Percentiles rank a stretch among this genome's conserved stretches.
Conservation (phyloP, 2,797 vertebrate genomes). For the Neosalanx taihuensis region DNA sequence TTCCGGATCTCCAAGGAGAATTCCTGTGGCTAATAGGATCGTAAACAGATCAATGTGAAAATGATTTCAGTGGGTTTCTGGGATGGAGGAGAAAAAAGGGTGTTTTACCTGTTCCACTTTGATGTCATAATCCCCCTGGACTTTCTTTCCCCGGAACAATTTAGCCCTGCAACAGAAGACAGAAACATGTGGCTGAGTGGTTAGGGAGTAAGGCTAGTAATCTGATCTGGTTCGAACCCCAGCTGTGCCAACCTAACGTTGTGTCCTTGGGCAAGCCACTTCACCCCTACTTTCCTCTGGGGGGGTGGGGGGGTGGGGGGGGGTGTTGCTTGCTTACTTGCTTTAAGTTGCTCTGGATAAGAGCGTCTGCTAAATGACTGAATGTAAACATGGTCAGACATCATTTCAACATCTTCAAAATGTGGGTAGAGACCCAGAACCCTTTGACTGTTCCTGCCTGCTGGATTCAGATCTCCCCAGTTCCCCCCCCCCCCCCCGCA, state of each 20-base stretch:
- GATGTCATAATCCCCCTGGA: slow-evolving; percentile 92
- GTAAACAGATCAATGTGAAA: neutral
- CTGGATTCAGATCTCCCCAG: neutral
- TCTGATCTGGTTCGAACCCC: too few relatives aligned
- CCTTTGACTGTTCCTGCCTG: neutral
- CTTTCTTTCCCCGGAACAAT: slow-evolving; percentile 92
- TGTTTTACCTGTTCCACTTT: slow-evolving; percentile 91
- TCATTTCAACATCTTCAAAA: neutral
- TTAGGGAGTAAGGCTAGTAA: too few relatives aligned
- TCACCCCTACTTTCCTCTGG: too few relatives aligned
- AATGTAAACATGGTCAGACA: neutral
- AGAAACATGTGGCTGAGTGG: slow-evolving; percentile 1
- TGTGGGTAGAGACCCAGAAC: neutral
- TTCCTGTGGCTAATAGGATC: neutral
- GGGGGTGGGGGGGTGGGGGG: too few relatives aligned
- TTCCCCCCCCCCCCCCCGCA: neutral
- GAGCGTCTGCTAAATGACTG: too few relatives aligned
- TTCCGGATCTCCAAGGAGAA: too few relatives aligned
- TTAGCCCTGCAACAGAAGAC: slow-evolving; percentile 78
- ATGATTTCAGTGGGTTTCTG: neutral
- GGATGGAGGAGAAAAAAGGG: neutral
- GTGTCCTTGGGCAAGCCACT: too few relatives aligned
- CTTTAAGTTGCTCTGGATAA: too few relatives aligned
- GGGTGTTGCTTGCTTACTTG: too few relatives aligned
- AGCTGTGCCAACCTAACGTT: too few relatives aligned